Percentiles rank a stretch among this genome's conserved stretches.
Conservation (phyloP, 2,797 vertebrate genomes). For the Schizopygopsis pylzovi region DNA sequence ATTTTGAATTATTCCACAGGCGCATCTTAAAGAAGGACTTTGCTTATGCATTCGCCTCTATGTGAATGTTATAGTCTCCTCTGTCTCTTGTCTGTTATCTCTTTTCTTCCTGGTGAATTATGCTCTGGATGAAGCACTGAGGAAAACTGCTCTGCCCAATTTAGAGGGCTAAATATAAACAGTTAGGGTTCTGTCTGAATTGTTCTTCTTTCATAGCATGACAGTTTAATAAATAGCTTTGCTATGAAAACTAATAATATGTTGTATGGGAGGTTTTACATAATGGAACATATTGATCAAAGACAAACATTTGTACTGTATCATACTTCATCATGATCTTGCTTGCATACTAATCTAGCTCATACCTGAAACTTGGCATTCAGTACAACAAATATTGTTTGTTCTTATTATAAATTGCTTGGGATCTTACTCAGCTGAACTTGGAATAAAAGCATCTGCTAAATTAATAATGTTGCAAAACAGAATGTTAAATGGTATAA, state of each 20-base stretch:
- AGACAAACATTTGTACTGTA: neutral
- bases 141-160: constrained; percentile 34
- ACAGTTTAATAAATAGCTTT: constrained; percentile 57
- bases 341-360: neutral
- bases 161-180: constrained; percentile 53
- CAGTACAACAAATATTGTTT: neutral
- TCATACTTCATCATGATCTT: neutral
- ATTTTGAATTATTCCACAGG: constrained; percentile 48
- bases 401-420: neutral
- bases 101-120: constrained; percentile 43
- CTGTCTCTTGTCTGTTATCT: constrained; percentile 34
- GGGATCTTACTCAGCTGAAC: neutral
- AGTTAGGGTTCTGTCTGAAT: constrained; percentile 41
- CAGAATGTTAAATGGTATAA: neutral
- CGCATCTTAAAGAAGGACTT: constrained; percentile 12
- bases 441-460: neutral
- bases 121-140: constrained; percentile 16
- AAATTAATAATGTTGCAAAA: neutral
- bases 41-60: constrained; percentile 6
- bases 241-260: constrained; percentile 13
- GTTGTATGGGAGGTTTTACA: neutral
- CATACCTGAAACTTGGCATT: neutral
- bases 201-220: constrained; percentile 54
- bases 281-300: neutral
- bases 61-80: constrained; percentile 18